Evolutionary conservation across 2,888 invertebrate species (phyloP).

Genomic region (Beris chalybata): DNA sequence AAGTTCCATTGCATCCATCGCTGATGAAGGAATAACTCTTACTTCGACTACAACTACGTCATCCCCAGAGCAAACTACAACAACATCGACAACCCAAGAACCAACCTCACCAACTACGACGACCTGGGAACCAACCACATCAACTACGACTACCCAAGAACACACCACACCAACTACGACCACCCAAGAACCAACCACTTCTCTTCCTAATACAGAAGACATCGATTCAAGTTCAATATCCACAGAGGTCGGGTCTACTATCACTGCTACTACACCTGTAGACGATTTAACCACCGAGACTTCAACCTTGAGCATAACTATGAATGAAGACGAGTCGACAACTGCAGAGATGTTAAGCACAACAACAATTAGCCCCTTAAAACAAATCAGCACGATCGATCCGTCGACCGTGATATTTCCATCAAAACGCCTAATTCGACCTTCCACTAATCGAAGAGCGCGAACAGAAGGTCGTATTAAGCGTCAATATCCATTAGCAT

Average conservation of each 20-base stretch:
- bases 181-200: constrained; percentile 17
- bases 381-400: constrained; percentile 18
- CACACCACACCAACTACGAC: constrained; percentile 22
- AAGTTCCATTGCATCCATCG: constrained; percentile 26
- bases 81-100: constrained; percentile 45
- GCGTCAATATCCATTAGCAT: constrained; percentile 22
- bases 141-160: constrained; percentile 31
- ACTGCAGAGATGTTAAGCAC: neutral
- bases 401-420: constrained; percentile 19
- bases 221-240: neutral
- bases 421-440: constrained; percentile 7
- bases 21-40: constrained; percentile 8
- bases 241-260: neutral
- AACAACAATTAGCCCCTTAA: neutral
- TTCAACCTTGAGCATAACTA: constrained; percentile 29
- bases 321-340: neutral
- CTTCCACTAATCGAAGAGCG: neutral
- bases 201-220: constrained; percentile 38
- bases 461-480: constrained; percentile 19
- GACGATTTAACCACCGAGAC: constrained; percentile 41
- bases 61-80: constrained; percentile 50
- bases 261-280: constrained; percentile 38
- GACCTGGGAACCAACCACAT: constrained; percentile 23
- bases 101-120: constrained; percentile 19
- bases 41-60: constrained; percentile 26